These are phyloP conservation scores for Anthophora plumipes DNA, from an alignment of 2,888 invertebrate species.

Conservation along the genomic window DNA sequence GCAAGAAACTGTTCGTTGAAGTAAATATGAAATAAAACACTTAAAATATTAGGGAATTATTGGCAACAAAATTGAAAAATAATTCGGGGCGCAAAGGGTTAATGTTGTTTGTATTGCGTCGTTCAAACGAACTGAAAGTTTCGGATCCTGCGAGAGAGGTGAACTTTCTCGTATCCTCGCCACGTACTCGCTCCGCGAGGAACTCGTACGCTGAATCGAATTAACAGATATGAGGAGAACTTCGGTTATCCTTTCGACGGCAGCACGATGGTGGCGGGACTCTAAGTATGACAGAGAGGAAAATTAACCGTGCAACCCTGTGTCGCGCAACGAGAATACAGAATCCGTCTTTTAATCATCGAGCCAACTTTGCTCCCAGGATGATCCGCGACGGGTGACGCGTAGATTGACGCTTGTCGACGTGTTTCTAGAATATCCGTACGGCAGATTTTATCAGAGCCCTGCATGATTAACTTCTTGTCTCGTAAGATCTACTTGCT, in stretches of 20 bases:
- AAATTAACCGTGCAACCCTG: slow-evolving; percentile 27
- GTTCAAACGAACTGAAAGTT: slow-evolving; percentile 18
- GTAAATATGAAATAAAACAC: too few species aligned
- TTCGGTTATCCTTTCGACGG: slow-evolving; percentile 50
- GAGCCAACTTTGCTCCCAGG: neutral
- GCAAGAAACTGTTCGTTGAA: too few species aligned
- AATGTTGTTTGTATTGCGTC: slow-evolving; percentile 35
- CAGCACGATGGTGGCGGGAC: neutral
- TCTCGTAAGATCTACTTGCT: too few species aligned
- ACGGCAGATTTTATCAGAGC: neutral
- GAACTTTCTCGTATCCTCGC: slow-evolving; percentile 45
- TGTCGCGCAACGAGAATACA: slow-evolving; percentile 39
- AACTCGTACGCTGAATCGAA: slow-evolving; percentile 53
- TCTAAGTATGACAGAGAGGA: slow-evolving; percentile 38
- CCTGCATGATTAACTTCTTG: neutral
- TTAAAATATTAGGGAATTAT: too few species aligned
- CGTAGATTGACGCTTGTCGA: neutral
- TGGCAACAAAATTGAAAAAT: too few species aligned
- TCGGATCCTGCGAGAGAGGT: neutral
- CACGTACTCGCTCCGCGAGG: slow-evolving; percentile 36
- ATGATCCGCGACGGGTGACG: neutral
- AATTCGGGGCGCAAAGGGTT: too few species aligned
- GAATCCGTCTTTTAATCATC: slow-evolving; percentile 12
- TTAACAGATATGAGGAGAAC: slow-evolving; percentile 54
- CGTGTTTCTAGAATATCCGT: neutral